A percentile compares a stretch with the other conserved stretches of the same genome.
These are phyloP conservation scores for Andrena camellia DNA, from an alignment of 2,888 invertebrate species.

Conservation along the genomic window DNA sequence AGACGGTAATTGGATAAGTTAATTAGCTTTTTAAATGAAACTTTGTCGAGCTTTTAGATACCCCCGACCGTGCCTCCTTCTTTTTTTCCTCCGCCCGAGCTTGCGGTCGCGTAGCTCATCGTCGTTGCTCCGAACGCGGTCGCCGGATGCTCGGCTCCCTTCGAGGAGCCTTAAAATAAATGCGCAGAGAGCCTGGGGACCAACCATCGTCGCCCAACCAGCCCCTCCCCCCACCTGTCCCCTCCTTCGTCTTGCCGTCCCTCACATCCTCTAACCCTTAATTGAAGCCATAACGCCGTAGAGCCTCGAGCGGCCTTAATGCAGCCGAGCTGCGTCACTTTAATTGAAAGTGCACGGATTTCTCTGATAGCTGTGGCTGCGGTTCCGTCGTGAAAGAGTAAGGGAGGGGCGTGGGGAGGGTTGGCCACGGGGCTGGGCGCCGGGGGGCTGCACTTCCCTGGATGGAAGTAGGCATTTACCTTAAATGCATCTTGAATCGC, in stretches of 20 bases:
- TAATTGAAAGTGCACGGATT: constrained; percentile 76
- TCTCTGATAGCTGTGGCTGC: constrained; percentile 64
- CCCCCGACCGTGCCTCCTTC: constrained; percentile 18
- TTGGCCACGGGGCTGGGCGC: neutral
- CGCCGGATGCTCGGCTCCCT: constrained; percentile 56
- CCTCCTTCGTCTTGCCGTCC: constrained; percentile 15
- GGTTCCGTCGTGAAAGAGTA: constrained; percentile 52
- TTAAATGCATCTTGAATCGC: constrained; percentile 62
- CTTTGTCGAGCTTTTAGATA: constrained; percentile 74
- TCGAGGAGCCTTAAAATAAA: constrained; percentile 59
- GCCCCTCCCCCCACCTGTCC: no score
- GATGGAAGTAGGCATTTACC: constrained; percentile 60
- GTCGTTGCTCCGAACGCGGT: constrained; percentile 40
- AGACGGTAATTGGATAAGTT: constrained; percentile 78
- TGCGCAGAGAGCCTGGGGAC: constrained; percentile 49
- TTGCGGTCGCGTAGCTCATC: constrained; percentile 41
- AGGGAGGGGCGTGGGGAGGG: neutral
- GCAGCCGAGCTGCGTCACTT: constrained; percentile 68
- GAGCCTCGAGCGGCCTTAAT: constrained; percentile 66
- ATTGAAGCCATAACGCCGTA: constrained; percentile 67
- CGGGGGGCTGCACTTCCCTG: neutral
- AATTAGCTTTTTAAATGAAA: constrained; percentile 81
- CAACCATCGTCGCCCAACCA: constrained; percentile 23
- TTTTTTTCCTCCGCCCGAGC: constrained; percentile 17
- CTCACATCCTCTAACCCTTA: constrained; percentile 64